phyloP scores from a whole-genome alignment of 2,113 vertebrate genomes.

The Psittacula cyanocephala region DNA sequence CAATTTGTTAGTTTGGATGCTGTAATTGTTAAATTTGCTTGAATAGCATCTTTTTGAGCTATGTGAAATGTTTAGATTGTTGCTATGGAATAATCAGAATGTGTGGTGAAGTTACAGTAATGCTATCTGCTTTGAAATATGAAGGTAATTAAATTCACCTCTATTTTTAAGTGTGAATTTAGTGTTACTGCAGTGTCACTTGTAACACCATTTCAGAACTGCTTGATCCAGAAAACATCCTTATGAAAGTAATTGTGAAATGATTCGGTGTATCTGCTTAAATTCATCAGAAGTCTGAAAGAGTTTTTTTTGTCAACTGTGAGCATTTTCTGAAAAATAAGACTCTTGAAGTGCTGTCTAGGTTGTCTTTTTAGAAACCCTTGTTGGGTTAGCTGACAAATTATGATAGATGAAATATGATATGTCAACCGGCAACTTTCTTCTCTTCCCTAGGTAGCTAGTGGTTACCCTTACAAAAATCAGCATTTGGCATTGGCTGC shows the following conservation, averaged over 20 bases:
- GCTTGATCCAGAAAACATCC: background rate
- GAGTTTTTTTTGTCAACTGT: background rate
- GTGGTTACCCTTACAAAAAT: conserved; percentile 37
- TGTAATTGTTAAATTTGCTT: background rate
- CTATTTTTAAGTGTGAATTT: background rate
- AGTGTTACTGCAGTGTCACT: background rate
- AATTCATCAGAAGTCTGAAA: background rate
- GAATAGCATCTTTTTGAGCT: background rate
- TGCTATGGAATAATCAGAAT: background rate
- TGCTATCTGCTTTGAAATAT: background rate
- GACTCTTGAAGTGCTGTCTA: background rate
- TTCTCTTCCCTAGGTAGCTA: conserved; percentile 19
- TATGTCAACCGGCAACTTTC: background rate
- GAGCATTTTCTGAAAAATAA: background rate
- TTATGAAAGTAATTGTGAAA: background rate
- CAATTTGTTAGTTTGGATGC: background rate
- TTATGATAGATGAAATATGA: conserved; percentile 50
- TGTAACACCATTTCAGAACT: background rate
- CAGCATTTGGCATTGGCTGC: conserved; percentile 40
- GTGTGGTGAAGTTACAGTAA: background rate
- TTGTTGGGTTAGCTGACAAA: conserved; percentile 41
- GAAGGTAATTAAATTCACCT: background rate
- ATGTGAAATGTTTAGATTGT: background rate
- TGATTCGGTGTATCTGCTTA: background rate
- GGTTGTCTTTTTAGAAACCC: conserved; percentile 40